phyloP scores from a whole-genome alignment of 2,888 invertebrate species.

The Pterostichus madidus region DNA sequence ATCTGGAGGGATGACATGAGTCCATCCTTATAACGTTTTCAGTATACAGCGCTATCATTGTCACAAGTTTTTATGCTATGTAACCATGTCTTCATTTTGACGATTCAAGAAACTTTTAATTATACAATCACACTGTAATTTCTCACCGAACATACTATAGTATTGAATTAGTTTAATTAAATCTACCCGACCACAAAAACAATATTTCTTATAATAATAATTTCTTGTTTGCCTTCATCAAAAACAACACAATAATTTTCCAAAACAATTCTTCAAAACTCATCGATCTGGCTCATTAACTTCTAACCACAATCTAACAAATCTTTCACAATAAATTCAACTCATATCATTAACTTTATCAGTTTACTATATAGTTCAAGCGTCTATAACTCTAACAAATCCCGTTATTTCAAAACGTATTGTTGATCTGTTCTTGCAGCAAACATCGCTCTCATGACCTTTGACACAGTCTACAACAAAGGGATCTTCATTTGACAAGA shows the following conservation, averaged over 20 bases:
- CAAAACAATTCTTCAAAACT: not conserved
- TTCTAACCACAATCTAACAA: constrained; percentile 13
- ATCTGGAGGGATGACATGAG: too few species aligned
- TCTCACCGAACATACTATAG: too few species aligned
- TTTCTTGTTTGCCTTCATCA: too few species aligned
- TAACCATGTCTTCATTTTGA: too few species aligned
- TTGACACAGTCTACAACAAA: constrained; percentile 38
- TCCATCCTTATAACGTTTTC: too few species aligned
- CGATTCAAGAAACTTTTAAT: too few species aligned
- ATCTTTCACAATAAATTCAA: constrained; percentile 4
- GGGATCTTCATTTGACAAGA: constrained; percentile 48
- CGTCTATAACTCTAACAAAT: not conserved
- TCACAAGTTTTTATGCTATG: too few species aligned
- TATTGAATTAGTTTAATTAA: too few species aligned
- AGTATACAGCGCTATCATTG: too few species aligned
- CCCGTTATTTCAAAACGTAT: not conserved
- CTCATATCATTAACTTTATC: constrained; percentile 31
- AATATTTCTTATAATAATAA: too few species aligned
- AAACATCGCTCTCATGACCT: constrained; percentile 41
- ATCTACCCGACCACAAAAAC: too few species aligned
- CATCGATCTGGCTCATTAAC: constrained; percentile 2
- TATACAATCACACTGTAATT: too few species aligned
- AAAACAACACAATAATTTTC: not conserved
- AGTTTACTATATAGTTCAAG: not conserved
- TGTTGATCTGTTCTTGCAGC: constrained; percentile 28